phyloP scores from a whole-genome alignment of 2,888 invertebrate species.

The Cerceris rybyensis region DNA sequence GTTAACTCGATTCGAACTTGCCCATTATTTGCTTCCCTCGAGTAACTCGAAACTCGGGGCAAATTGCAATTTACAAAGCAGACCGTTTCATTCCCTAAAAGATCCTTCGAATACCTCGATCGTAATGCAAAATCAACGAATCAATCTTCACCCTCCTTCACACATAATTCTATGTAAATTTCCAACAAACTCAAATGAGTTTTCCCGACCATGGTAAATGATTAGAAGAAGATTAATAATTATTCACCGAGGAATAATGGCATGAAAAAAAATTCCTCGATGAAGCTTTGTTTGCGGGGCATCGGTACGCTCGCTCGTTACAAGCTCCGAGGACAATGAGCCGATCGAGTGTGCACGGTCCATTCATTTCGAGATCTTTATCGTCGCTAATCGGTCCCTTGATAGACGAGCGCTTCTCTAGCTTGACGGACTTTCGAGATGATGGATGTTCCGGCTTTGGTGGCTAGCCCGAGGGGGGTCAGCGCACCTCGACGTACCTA shows the following conservation, averaged over 20 bases:
- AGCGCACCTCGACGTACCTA: constrained; percentile 33
- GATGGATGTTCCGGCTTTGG: constrained; percentile 58
- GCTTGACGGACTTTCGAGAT: constrained; percentile 60
- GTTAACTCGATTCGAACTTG: no score
- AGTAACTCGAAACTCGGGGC: no score
- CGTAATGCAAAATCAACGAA: no score
- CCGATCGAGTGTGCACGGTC: constrained; percentile 58
- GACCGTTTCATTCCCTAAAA: no score
- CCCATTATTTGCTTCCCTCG: no score
- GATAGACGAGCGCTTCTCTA: constrained; percentile 57
- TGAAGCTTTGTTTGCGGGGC: constrained; percentile 13
- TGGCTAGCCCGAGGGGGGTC: constrained; percentile 43
- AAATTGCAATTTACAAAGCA: no score
- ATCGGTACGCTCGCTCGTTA: constrained; percentile 20
- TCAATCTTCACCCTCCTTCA: no score
- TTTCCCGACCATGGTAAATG: neutral
- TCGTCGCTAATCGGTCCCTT: constrained; percentile 68
- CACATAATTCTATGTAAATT: no score
- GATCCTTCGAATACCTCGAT: no score
- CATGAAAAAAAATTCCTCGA: constrained; percentile 18
- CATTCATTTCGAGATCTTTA: constrained; percentile 68
- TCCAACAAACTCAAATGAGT: no score
- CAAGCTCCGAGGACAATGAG: constrained; percentile 48
- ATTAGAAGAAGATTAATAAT: constrained; percentile 28
- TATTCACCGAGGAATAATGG: constrained; percentile 19